Evolutionary conservation across 2,888 invertebrate species (phyloP).

Genomic region (Ectropis crepuscularia): DNA sequence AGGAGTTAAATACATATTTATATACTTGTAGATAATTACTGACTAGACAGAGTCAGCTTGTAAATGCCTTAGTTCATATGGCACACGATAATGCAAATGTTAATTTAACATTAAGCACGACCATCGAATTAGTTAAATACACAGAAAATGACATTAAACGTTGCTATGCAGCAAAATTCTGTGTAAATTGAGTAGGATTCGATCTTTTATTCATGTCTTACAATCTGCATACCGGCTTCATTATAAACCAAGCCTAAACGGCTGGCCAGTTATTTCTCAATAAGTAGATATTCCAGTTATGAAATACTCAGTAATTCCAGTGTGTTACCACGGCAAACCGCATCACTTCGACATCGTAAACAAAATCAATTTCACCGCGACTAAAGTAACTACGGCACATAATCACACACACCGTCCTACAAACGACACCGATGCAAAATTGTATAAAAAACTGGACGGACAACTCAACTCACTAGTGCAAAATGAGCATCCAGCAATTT

Average conservation of each 20-base stretch:
- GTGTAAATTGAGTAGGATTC: slow-evolving; percentile 36
- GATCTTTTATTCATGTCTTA: slow-evolving; percentile 32
- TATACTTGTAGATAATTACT: slow-evolving; percentile 25
- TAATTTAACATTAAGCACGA: slow-evolving; percentile 29
- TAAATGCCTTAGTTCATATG: slow-evolving; percentile 40
- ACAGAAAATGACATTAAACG: slow-evolving; percentile 37
- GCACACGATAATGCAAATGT: slow-evolving; percentile 38
- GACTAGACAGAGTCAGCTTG: slow-evolving; percentile 31
- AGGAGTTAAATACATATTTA: slow-evolving; percentile 38
- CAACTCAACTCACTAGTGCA: slow-evolving; percentile 82
- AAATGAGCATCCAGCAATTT: slow-evolving; percentile 80
- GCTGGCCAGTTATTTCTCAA: slow-evolving; percentile 24
- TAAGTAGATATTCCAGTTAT: slow-evolving; percentile 9
- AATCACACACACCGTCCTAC: slow-evolving; percentile 55
- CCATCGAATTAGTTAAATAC: slow-evolving; percentile 19
- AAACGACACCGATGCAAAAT: slow-evolving; percentile 66
- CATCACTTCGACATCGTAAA: slow-evolving; percentile 28
- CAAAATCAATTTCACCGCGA: slow-evolving; percentile 28
- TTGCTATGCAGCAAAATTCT: slow-evolving; percentile 32
- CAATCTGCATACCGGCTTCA: slow-evolving; percentile 27
- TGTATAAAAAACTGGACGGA: slow-evolving; percentile 84
- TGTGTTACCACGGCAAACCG: slow-evolving; percentile 16
- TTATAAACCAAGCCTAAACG: slow-evolving; percentile 15
- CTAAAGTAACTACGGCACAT: slow-evolving; percentile 38
- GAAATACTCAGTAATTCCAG: slow-evolving; percentile 13